Percentiles rank a stretch among this genome's conserved stretches.
Conservation (phyloP, 2,888 invertebrate species). For the Idaea biselata region DNA sequence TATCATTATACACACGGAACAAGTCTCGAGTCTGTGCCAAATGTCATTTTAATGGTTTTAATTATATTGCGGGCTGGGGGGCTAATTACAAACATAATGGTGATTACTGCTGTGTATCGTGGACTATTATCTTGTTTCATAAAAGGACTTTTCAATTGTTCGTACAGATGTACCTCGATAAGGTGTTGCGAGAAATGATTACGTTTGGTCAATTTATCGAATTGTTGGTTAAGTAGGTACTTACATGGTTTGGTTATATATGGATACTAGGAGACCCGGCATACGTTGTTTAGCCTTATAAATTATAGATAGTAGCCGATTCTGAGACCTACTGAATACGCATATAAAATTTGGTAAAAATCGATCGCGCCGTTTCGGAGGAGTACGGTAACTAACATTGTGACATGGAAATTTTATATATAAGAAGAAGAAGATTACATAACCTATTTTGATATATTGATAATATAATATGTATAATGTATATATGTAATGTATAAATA, state of each 20-base stretch:
- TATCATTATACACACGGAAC: constrained; percentile 47
- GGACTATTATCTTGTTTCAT: constrained; percentile 29
- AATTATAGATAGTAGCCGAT: no score
- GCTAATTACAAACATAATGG: constrained; percentile 50
- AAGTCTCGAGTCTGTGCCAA: constrained; percentile 51
- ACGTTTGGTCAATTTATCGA: neutral
- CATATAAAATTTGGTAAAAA: no score
- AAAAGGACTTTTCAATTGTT: constrained; percentile 32
- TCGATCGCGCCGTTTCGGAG: no score
- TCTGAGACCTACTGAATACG: no score
- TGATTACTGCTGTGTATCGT: constrained; percentile 37
- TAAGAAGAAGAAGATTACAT: no score
- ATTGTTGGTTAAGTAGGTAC: neutral
- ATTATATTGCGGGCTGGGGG: constrained; percentile 50
- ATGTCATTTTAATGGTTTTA: constrained; percentile 77
- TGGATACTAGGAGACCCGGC: no score
- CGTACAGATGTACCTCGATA: constrained; percentile 11
- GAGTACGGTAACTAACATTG: no score
- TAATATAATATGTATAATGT: no score
- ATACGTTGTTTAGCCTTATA: no score
- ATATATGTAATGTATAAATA: no score
- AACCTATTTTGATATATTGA: no score
- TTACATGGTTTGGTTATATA: neutral
- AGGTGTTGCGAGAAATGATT: constrained; percentile 18
- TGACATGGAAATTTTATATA: no score